A percentile compares a stretch with the other conserved stretches of the same genome.
These are phyloP conservation scores for Seira musarum DNA, from an alignment of 2,888 invertebrate genomes.

Conservation along the genomic window DNA sequence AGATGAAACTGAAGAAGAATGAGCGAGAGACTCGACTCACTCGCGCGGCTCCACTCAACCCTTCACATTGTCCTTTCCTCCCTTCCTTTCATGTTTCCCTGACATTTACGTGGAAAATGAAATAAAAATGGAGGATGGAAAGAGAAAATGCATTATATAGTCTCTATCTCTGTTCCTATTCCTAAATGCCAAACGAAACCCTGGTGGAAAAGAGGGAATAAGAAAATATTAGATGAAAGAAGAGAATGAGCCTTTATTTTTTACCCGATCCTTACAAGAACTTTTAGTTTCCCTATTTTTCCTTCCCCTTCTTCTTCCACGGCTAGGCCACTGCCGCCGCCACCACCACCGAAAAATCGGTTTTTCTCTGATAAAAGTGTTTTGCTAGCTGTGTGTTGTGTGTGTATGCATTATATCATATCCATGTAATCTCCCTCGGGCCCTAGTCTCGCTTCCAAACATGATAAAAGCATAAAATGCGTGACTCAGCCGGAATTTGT, in stretches of 20 bases:
- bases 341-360: conserved; percentile 43
- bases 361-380: no score
- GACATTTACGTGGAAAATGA: conserved; percentile 56
- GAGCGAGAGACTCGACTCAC: conserved; percentile 21
- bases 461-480: conserved; percentile 35
- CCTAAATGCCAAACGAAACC: conserved; percentile 49
- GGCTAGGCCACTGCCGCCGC: conserved; percentile 16
- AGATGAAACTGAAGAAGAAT: conserved; percentile 13
- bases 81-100: conserved; percentile 50
- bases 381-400: conserved; percentile 28
- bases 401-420: conserved; percentile 39
- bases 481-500: conserved; percentile 56
- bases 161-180: background rate
- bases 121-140: conserved; percentile 32
- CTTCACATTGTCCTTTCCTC: conserved; percentile 54
- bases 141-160: conserved; percentile 38
- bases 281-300: no score
- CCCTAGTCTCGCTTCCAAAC: conserved; percentile 36
- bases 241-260: conserved; percentile 46
- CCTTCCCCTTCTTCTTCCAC: no score
- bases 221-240: conserved; percentile 24
- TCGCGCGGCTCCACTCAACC: no score
- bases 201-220: conserved; percentile 13
- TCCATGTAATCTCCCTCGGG: conserved; percentile 56
- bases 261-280: conserved; percentile 44